phyloP scores from a whole-genome alignment of 2,797 vertebrate species.

The Phrynocephalus vlangalii region DNA sequence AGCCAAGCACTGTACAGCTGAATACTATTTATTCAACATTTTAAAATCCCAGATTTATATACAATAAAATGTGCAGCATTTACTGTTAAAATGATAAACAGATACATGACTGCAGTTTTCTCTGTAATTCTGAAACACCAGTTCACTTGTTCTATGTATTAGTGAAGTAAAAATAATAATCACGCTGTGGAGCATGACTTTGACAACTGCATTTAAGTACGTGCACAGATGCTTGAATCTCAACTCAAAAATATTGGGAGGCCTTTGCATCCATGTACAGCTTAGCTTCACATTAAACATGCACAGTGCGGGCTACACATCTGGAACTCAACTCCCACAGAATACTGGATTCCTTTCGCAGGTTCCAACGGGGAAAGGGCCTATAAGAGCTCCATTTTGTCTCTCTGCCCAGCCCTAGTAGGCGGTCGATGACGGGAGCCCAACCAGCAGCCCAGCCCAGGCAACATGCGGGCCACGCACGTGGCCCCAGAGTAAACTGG shows the following conservation, averaged over 20 bases:
- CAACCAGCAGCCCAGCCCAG: neutral
- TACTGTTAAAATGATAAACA: neutral
- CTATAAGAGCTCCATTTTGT: slow-evolving; percentile 29
- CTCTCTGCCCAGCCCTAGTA: neutral
- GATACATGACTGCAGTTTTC: neutral
- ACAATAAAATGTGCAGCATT: neutral
- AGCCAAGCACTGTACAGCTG: neutral
- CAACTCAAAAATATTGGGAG: neutral
- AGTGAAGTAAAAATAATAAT: neutral
- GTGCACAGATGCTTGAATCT: neutral
- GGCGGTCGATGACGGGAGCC: neutral
- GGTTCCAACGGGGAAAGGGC: neutral
- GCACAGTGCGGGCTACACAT: neutral
- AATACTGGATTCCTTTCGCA: neutral
- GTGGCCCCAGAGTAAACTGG: slow-evolving; percentile 20
- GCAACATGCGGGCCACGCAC: slow-evolving; percentile 31
- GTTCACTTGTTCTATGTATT: neutral
- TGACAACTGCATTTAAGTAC: neutral
- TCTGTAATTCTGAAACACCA: neutral
- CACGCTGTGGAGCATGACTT: neutral
- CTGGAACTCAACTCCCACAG: neutral
- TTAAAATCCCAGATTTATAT: neutral
- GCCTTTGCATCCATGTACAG: too few relatives aligned
- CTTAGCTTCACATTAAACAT: neutral
- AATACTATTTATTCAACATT: neutral